Conservation (phyloP, 2,113 vertebrate species). For the Crocuta crocuta region DNA sequence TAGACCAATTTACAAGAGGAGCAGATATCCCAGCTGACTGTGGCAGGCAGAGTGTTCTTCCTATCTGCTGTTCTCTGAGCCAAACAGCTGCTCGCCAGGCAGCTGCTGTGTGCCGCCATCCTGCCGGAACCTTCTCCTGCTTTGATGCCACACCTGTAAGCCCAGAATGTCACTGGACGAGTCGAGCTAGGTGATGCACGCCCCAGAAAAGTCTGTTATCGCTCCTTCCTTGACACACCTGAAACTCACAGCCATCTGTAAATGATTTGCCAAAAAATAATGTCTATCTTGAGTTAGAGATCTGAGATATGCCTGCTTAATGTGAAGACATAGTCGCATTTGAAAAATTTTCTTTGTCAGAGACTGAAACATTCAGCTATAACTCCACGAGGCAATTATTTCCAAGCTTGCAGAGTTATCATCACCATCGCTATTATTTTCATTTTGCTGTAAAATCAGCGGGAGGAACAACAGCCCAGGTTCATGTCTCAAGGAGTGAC, state of each 20-base stretch:
- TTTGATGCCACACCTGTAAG: neutral
- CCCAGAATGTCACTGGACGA: neutral
- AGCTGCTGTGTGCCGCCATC: neutral
- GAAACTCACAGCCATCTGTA: neutral
- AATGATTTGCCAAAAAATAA: neutral
- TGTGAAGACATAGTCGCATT: neutral
- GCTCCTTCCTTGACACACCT: neutral
- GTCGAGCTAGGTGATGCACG: neutral
- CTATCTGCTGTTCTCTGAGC: neutral
- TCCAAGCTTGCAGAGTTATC: neutral
- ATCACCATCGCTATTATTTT: neutral
- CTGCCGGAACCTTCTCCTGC: neutral
- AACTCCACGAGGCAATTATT: neutral
- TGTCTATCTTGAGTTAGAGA: neutral
- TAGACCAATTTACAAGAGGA: constrained; percentile 68
- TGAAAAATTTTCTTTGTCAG: neutral
- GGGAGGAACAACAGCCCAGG: neutral
- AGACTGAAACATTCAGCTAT: neutral
- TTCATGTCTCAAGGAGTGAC: neutral
- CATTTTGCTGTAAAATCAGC: neutral
- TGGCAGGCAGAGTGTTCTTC: constrained; percentile 19
- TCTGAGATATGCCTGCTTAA: neutral
- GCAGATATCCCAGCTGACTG: constrained; percentile 63
- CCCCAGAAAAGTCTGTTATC: neutral
- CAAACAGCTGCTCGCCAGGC: constrained; percentile 64